These are phyloP conservation scores for Aplysina aerophoba DNA, from an alignment of 37 sponge, comb jelly and placozoan genomes.

Conservation along the genomic window DNA sequence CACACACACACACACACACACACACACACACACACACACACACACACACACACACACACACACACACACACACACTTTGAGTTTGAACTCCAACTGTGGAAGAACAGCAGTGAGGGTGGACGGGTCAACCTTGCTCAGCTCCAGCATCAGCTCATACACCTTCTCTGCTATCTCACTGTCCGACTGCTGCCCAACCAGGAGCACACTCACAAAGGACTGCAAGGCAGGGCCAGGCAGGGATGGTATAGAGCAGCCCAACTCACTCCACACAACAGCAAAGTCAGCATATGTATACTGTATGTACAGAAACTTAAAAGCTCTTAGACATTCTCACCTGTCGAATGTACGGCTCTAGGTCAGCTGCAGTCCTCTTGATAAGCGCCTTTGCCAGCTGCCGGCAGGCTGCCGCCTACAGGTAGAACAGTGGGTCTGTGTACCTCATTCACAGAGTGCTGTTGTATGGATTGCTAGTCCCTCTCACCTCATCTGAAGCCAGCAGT, in stretches of 20 bases:
- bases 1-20: too few relatives aligned
- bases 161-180: slow-evolving; percentile 78
- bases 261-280: too few relatives aligned
- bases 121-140: slow-evolving; percentile 76
- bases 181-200: slow-evolving; percentile 70
- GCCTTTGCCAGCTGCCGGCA: slow-evolving; percentile 71
- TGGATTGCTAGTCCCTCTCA: neutral
- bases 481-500: slow-evolving; percentile 58
- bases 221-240: too few relatives aligned
- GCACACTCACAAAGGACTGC: slow-evolving; percentile 74
- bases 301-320: too few relatives aligned
- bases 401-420: too few relatives aligned
- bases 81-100: slow-evolving; percentile 89
- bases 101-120: slow-evolving; percentile 80
- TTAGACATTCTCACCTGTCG: slow-evolving; percentile 58
- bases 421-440: too few relatives aligned
- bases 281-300: too few relatives aligned
- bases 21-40: too few relatives aligned
- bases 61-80: too few relatives aligned
- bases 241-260: too few relatives aligned
- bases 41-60: too few relatives aligned
- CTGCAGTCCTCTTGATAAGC: slow-evolving; percentile 68
- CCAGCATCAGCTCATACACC: slow-evolving; percentile 77
- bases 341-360: slow-evolving; percentile 82
- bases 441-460: too few relatives aligned